These are phyloP conservation scores for Prochilodus magdalenae DNA, from an alignment of 2,113 vertebrate genomes.

Conservation along the genomic window DNA sequence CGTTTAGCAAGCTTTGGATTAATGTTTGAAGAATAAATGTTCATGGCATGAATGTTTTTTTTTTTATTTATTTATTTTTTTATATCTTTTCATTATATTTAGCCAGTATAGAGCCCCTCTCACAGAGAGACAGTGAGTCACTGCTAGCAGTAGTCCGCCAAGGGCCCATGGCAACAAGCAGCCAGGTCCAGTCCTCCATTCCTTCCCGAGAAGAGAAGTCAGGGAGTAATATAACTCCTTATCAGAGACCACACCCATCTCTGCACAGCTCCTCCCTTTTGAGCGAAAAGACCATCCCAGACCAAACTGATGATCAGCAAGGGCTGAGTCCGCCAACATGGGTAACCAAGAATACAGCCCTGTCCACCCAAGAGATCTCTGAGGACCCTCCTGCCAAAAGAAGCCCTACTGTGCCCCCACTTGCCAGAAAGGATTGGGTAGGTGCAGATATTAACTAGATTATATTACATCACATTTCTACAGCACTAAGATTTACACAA, in stretches of 20 bases:
- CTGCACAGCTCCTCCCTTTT: neutral
- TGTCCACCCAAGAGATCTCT: neutral
- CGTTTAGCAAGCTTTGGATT: too few species aligned
- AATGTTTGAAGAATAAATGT: too few species aligned
- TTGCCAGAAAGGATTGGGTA: conserved; percentile 12
- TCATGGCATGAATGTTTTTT: neutral
- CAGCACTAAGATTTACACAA: neutral
- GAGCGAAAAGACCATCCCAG: neutral
- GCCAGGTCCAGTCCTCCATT: conserved; percentile 30
- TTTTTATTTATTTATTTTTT: too few species aligned
- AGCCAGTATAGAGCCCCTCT: conserved; percentile 1
- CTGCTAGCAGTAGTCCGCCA: conserved; percentile 9
- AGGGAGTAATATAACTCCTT: neutral
- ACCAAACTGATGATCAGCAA: conserved; percentile 27
- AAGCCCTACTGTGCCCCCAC: neutral
- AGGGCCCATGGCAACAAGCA: conserved; percentile 44
- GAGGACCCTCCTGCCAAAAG: neutral
- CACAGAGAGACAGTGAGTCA: conserved; percentile 22
- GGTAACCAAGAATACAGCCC: neutral
- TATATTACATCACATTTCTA: neutral
- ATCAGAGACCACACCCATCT: conserved; percentile 39
- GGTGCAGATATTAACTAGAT: neutral
- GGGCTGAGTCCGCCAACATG: conserved; percentile 20
- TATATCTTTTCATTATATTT: neutral
- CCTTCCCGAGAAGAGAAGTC: conserved; percentile 15